Evolutionary conservation across 2,797 vertebrate species (phyloP).

Genomic region (Lepilemur ruficaudatus): DNA sequence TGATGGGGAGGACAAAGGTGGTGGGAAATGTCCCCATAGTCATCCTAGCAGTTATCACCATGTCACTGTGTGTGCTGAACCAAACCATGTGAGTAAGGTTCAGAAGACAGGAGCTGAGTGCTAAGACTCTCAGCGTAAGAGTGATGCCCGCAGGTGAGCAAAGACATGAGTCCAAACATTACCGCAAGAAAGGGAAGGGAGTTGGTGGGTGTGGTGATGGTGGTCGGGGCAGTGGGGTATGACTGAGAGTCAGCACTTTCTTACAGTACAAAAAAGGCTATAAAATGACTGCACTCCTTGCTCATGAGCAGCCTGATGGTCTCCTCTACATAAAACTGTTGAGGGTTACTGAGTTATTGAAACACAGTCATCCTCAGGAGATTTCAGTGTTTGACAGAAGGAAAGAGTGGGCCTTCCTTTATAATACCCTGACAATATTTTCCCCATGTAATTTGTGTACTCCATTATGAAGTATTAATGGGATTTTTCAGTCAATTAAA

Average conservation of each 20-base stretch:
- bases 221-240: too few species aligned
- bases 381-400: not conserved
- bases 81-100: not conserved
- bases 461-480: constrained; percentile 68
- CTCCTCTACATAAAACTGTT: not conserved
- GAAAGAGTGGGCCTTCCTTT: not conserved
- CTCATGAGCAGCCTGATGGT: not conserved
- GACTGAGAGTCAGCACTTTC: not conserved
- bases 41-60: not conserved
- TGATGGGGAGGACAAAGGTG: not conserved
- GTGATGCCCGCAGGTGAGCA: not conserved
- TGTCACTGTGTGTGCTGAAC: fast-evolving
- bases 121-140: not conserved
- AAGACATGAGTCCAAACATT: not conserved
- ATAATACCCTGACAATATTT: constrained; percentile 36
- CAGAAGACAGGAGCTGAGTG: too few species aligned
- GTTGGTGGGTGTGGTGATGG: too few species aligned
- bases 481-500: constrained; percentile 71
- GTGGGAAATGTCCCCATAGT: not conserved
- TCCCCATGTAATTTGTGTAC: constrained; percentile 29
- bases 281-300: not conserved
- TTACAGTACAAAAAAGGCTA: not conserved
- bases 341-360: not conserved
- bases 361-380: not conserved
- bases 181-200: not conserved